Conservation (phyloP, 2,797 vertebrate genomes). For the Aphelocoma californica region DNA sequence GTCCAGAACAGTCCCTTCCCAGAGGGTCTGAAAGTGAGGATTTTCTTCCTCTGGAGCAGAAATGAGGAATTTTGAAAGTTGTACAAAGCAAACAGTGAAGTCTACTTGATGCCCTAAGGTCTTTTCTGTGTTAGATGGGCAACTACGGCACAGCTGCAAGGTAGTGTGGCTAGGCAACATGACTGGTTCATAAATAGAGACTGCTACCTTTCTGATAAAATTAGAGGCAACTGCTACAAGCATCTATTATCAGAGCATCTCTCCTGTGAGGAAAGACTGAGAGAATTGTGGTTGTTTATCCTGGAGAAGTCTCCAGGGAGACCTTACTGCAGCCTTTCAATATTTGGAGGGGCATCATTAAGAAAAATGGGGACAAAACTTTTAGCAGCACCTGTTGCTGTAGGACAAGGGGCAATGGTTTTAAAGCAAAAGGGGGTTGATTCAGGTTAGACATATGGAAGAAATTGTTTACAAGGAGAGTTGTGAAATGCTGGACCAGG, state of each 20-base stretch:
- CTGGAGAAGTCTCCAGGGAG: neutral
- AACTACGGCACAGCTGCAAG: neutral
- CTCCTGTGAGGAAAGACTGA: neutral
- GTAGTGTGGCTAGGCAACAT: neutral
- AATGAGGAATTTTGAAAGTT: neutral
- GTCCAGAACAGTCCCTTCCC: neutral
- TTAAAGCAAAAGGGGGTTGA: neutral
- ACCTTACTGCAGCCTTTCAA: neutral
- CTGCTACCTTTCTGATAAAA: neutral
- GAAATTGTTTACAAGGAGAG: neutral
- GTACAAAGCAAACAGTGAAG: neutral
- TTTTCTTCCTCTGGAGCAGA: neutral
- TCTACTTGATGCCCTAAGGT: neutral
- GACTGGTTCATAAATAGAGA: neutral
- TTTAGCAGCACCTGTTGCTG: neutral
- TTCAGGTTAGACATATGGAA: neutral
- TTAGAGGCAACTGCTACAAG: neutral
- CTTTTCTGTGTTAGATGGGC: neutral
- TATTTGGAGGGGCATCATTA: neutral
- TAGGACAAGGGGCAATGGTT: neutral
- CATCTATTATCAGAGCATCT: neutral
- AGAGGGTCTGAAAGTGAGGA: neutral
- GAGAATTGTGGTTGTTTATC: neutral
- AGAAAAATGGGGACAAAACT: neutral
- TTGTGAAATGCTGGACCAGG: neutral